Conservation (phyloP, 2,888 invertebrate species). For the Meliscaeva auricollis region DNA sequence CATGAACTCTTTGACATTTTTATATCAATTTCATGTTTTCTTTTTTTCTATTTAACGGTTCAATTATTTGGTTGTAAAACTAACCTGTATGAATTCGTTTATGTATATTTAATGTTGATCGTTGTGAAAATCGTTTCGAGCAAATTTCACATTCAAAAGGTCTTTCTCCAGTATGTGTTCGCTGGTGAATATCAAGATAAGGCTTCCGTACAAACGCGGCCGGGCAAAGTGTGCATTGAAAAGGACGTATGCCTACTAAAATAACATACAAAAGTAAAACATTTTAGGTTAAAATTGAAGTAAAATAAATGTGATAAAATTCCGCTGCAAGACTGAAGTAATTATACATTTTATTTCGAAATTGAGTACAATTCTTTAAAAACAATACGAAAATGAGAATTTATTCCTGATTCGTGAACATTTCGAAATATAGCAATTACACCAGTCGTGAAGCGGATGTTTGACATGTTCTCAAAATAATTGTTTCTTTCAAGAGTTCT, state of each 20-base stretch:
- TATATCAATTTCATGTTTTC: no score
- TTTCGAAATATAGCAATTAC: no score
- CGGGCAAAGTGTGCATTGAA: slow-evolving; percentile 86
- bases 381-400: no score
- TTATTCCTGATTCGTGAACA: no score
- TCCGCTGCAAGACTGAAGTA: no score
- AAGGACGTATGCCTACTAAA: slow-evolving; percentile 82
- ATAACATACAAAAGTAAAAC: slow-evolving; percentile 12
- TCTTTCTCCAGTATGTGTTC: slow-evolving; percentile 81
- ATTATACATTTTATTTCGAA: no score
- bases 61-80: slow-evolving; percentile 27
- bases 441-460: no score
- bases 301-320: neutral
- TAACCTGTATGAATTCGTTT: slow-evolving; percentile 90
- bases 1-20: no score
- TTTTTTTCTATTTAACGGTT: no score
- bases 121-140: slow-evolving; percentile 91
- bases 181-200: slow-evolving; percentile 88
- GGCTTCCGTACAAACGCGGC: slow-evolving; percentile 87
- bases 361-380: no score
- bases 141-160: slow-evolving; percentile 79
- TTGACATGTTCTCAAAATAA: slow-evolving; percentile 5
- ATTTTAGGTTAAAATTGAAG: neutral
- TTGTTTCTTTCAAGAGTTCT: slow-evolving; percentile 38
- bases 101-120: slow-evolving; percentile 92